Conservation (phyloP, 2,113 vertebrate species). For the Regulus satrapa region DNA sequence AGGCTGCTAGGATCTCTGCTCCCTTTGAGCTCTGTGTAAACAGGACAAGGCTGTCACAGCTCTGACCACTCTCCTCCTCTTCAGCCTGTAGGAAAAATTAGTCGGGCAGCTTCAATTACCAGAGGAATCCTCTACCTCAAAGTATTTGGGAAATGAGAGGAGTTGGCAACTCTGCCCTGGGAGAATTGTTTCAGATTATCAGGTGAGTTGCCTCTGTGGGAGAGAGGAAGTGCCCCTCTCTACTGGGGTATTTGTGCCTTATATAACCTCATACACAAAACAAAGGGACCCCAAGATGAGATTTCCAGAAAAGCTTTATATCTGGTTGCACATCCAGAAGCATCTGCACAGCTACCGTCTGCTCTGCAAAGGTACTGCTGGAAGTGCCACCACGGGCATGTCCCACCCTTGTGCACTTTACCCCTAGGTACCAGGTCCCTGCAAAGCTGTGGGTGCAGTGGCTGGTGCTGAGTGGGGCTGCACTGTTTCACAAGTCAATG, state of each 20-base stretch:
- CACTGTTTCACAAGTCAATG: background rate
- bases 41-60: background rate
- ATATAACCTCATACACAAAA: background rate
- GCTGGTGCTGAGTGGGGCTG: background rate
- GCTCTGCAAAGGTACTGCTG: background rate
- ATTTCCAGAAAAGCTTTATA: background rate
- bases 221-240: background rate
- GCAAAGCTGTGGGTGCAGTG: background rate
- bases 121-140: conserved; percentile 53
- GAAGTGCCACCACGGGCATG: background rate
- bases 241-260: background rate
- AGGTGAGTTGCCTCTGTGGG: conserved; percentile 1
- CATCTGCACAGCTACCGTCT: background rate
- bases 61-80: background rate
- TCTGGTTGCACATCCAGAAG: background rate
- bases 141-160: conserved; percentile 55
- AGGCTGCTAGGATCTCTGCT: background rate
- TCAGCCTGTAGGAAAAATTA: conserved; percentile 36
- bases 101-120: background rate
- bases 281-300: background rate
- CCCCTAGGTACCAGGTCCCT: accelerated
- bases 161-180: conserved; percentile 10
- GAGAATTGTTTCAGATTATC: conserved; percentile 38
- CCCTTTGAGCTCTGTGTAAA: background rate
- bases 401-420: background rate